phyloP scores from a whole-genome alignment of 2,113 vertebrate species.

The Semicossyphus pulcher region DNA sequence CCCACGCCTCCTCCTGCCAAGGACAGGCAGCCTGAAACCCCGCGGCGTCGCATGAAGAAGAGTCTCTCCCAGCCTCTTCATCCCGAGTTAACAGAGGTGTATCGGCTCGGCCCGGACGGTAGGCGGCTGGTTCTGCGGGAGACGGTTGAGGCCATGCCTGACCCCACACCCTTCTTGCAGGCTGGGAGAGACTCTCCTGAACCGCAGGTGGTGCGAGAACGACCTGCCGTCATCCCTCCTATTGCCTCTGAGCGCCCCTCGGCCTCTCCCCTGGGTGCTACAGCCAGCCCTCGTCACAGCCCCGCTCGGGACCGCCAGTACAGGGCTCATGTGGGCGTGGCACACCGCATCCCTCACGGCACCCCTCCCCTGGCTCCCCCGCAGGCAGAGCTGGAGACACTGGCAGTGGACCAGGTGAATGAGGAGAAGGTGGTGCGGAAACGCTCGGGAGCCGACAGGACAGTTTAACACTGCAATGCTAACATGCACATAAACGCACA shows the following conservation, averaged over 20 bases:
- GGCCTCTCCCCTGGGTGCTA: conserved; percentile 62
- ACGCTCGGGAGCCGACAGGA: conserved; percentile 94
- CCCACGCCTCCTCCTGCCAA: conserved; percentile 87
- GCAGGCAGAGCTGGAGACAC: conserved; percentile 88
- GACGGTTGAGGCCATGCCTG: conserved; percentile 94
- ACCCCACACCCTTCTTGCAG: conserved; percentile 94
- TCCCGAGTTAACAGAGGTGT: conserved; percentile 94
- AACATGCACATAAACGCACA: conserved; percentile 33
- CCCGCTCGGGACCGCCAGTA: conserved; percentile 89
- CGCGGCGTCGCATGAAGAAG: conserved; percentile 94
- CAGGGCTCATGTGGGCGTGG: conserved; percentile 91
- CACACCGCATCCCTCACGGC: conserved; percentile 90
- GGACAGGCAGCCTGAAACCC: conserved; percentile 85
- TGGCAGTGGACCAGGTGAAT: conserved; percentile 94
- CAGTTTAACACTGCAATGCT: conserved; percentile 85
- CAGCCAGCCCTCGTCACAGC: conserved; percentile 84
- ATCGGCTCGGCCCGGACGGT: conserved; percentile 89
- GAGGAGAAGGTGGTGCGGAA: conserved; percentile 90
- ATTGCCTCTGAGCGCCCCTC: conserved; percentile 87
- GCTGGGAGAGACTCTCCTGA: conserved; percentile 83
- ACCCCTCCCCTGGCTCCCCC: conserved; percentile 71
- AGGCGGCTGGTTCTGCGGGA: conserved; percentile 91
- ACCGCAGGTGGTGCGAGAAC: conserved; percentile 88
- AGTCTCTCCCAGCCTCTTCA: conserved; percentile 95
- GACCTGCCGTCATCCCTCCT: conserved; percentile 92